phyloP scores from a whole-genome alignment of 2,797 vertebrate genomes.

The Sciurus vulgaris region DNA sequence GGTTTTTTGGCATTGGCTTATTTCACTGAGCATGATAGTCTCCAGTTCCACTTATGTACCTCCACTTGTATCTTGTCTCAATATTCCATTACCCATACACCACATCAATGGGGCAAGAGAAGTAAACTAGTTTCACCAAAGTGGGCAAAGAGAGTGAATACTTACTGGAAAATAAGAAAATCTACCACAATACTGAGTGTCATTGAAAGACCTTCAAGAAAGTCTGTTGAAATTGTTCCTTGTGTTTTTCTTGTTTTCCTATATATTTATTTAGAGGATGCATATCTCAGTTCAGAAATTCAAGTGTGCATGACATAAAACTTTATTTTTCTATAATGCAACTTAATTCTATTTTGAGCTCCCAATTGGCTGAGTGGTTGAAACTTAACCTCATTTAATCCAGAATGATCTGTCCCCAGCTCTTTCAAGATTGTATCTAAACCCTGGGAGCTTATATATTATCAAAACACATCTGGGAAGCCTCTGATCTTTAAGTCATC shows the following conservation, averaged over 20 bases:
- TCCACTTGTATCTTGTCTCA: background rate
- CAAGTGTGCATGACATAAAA: background rate
- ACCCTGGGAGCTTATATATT: constrained; percentile 33
- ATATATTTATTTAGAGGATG: constrained; percentile 15
- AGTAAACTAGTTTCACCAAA: background rate
- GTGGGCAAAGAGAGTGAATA: background rate
- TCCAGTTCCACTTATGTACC: too few species aligned
- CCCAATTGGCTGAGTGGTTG: background rate
- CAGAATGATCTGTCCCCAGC: constrained; percentile 58
- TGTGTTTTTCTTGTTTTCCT: background rate
- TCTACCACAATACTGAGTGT: background rate
- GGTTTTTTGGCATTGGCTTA: too few species aligned
- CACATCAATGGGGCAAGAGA: background rate
- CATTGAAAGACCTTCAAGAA: background rate
- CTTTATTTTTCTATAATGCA: constrained; percentile 42
- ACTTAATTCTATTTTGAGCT: constrained; percentile 55
- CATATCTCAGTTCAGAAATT: constrained; percentile 39
- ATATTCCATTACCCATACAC: background rate
- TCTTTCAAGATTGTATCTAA: constrained; percentile 61
- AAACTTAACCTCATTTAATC: constrained; percentile 64
- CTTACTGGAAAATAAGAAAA: background rate
- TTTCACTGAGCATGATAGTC: too few species aligned
- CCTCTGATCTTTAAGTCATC: constrained; percentile 6
- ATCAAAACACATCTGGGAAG: constrained; percentile 45
- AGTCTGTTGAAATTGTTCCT: background rate